These are phyloP conservation scores for Grantiella picta DNA, from an alignment of 2,113 vertebrate species.

Conservation along the genomic window DNA sequence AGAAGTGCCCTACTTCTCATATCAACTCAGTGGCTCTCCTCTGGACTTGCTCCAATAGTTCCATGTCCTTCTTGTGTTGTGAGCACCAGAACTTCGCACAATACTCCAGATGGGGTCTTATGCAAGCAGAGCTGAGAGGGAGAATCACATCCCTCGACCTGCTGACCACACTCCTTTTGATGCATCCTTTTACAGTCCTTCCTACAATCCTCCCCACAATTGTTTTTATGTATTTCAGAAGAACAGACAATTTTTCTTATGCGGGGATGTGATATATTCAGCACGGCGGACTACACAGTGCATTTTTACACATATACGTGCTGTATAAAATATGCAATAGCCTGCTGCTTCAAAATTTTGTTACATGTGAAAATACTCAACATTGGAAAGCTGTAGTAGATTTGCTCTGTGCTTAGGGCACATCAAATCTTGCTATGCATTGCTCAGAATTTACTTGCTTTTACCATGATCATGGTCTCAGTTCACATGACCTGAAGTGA, in stretches of 20 bases:
- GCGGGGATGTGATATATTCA: background rate
- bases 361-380: background rate
- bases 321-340: background rate
- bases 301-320: background rate
- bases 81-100: background rate
- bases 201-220: background rate
- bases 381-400: background rate
- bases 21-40: background rate
- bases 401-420: background rate
- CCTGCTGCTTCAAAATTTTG: background rate
- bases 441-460: background rate
- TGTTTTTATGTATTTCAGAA: background rate
- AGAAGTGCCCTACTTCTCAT: too few species aligned
- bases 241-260: background rate
- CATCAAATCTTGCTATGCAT: background rate
- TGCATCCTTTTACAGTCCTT: background rate
- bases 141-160: background rate
- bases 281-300: background rate
- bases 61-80: background rate
- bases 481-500: background rate
- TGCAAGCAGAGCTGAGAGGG: background rate
- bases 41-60: background rate
- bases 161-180: rapidly evolving
- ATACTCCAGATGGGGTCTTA: background rate
- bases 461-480: background rate